Evolutionary conservation across 2,888 invertebrate genomes (phyloP), one percentile per base, ranked within the genome.

Genomic region (Heliconius cydno): DNA sequence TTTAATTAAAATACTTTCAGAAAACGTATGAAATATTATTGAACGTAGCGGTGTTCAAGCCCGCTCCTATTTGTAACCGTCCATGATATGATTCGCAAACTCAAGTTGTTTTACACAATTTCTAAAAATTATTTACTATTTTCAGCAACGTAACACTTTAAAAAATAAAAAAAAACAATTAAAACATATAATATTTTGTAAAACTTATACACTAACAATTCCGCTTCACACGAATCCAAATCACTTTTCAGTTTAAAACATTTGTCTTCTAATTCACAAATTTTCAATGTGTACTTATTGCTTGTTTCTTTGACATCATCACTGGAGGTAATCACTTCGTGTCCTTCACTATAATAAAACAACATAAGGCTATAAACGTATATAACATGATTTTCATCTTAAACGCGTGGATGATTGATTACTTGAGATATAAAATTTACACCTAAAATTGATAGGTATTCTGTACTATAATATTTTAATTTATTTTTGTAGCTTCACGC

Each of bases 201-300:
- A 12, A 46, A 7, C 13, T 15, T 70, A 65, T 25, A 30, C 13
- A 92, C 96, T 91, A 93, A 97, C 90, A 96, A 87, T 81, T 96
- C 94, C 75, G 90, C 84, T 89, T 92, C 91, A 84, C 88, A 88
- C 80, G 90, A 89, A 84, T 91, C 94, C 83, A 95, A 82, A 85
- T 94, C 91, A 90, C 90, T 92, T 90, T 93, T 89, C 72, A 92
- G 83, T 84, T 89, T 92, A 83, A 95, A 94, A 85, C 91, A 92
- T 82, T 90, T 90, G 46, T 94, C 92, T 88, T 95, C 92, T 38
- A 94, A 86, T 79, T 92, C 90, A 19, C 89, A 85, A 63, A 92
- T 90, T 88, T 92, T 94, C 38, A 90, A 85, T 7, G 92, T 89
- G 85, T 96, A 95, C 87, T 95, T 94, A 83, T 85, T 86, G 79